Base-by-base conservation (phyloP, 1,140 invertebrate genomes). In the Oncopeltus fasciatus region DNA sequence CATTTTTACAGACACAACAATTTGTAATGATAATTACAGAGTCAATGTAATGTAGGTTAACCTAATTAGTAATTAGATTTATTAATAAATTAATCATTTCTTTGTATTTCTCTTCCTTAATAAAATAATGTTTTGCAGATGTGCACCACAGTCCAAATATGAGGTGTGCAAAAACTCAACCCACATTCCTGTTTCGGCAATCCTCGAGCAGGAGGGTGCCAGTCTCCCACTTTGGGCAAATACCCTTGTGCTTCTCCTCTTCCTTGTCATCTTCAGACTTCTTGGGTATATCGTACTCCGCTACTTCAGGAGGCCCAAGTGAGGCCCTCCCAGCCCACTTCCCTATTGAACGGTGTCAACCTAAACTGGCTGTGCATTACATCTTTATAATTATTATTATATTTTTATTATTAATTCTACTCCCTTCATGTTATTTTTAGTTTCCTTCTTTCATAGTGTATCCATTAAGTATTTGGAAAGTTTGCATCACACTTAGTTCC, bases 241-340 rank as follows among this genome's bases (percentile, higher is more conserved):
- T 73, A 87, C 86, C 9, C 70, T 84, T 1, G 81, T 88, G n/a
- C 75, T 89, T 49, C 67, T 89, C 59, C 76, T 79, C 61, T 89
- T 88, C 73, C 77, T 90, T 53, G 68, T 88, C 61, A 77, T 85
- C 56, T 88, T 88, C 73, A 78, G 87, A 65, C 72, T 83, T 27
- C 75, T 88, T 46, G 87, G 87, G 56, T 90, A 90, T 70, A 72
- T 86, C 59, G 85, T 88, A 49, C 74, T 90, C 64, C 79, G 87
- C 64, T 88, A 83, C 70, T 77, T 86, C 69, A 80, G 85, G 65
- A 80, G 82, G 68, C 82, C 82, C 46, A 68, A 68, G 59, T 68
- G 33, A 57, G 27, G 2, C 8, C 20, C 16, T 27, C n/a, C n/a
- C n/a, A n/a, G n/a, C n/a, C n/a, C n/a, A n/a, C 21, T 27, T 24